Evolutionary conservation across 2,888 invertebrate species (phyloP).

Genomic region (Sisyra terminalis): DNA sequence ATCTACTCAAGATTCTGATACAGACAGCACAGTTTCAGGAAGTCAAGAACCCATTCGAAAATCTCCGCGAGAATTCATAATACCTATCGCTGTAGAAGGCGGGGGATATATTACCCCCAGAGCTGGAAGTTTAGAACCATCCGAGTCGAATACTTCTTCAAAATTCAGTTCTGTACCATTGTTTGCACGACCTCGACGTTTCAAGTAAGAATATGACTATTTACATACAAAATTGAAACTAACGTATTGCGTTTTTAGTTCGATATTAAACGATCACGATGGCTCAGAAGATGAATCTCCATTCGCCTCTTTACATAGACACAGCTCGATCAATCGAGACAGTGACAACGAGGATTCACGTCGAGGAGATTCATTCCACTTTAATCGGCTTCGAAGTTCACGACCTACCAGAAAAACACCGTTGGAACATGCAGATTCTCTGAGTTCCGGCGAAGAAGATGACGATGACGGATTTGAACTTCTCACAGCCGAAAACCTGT

Average conservation of each 20-base stretch:
- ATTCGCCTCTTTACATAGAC: conserved; percentile 37
- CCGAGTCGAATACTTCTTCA: conserved; percentile 39
- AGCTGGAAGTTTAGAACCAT: conserved; percentile 59
- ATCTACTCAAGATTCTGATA: conserved; percentile 54
- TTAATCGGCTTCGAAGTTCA: conserved; percentile 54
- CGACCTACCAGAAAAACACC: conserved; percentile 45
- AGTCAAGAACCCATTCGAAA: conserved; percentile 65
- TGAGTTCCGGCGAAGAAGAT: conserved; percentile 77
- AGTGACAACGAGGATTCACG: conserved; percentile 39
- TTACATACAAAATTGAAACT: too few species aligned
- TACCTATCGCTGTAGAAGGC: conserved; percentile 85
- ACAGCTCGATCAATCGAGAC: conserved; percentile 36
- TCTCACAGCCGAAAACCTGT: conserved; percentile 78
- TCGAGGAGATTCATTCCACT: conserved; percentile 29
- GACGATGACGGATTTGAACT: conserved; percentile 85
- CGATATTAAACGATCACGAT: conserved; percentile 49
- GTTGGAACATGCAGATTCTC: conserved; percentile 61
- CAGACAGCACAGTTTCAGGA: conserved; percentile 35
- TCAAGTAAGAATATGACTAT: conserved; percentile 36
- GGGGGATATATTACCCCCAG: conserved; percentile 70
- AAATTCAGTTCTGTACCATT: conserved; percentile 29
- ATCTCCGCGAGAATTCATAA: conserved; percentile 79
- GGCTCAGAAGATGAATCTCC: conserved; percentile 47
- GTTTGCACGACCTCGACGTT: conserved; percentile 40
- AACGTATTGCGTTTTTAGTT: conserved; percentile 33